Conservation (phyloP, 30 jellyfish, hydroid and myxozoan genomes). For the Catostylus mosaicus region DNA sequence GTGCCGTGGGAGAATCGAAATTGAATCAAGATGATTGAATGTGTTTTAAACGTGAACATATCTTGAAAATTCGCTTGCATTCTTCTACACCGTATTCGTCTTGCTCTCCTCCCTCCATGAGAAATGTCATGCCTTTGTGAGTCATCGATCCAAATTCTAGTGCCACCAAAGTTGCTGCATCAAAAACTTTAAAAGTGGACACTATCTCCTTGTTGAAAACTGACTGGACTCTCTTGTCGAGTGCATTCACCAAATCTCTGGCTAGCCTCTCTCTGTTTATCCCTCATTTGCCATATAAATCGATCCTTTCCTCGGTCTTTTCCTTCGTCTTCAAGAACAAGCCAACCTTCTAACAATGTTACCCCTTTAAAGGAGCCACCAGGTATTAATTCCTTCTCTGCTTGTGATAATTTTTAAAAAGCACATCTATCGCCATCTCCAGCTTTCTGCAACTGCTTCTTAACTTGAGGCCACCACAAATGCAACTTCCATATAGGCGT, state of each 20-base stretch:
- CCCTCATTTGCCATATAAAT: background rate
- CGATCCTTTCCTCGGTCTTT: background rate
- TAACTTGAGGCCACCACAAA: constrained; percentile 48
- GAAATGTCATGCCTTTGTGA: background rate
- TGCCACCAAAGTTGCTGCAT: constrained; percentile 52
- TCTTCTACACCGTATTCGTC: constrained; percentile 49
- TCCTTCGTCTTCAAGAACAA: background rate
- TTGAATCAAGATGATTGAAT: constrained; percentile 13
- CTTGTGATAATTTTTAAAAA: background rate
- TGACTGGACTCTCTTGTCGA: no score
- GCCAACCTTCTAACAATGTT: background rate
- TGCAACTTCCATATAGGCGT: constrained; percentile 32
- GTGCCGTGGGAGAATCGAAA: no score
- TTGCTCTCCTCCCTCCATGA: constrained; percentile 10
- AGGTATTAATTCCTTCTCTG: background rate
- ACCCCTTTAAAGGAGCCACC: constrained; percentile 29
- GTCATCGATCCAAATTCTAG: constrained; percentile 33
- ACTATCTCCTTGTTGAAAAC: no score
- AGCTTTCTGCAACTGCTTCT: constrained; percentile 12
- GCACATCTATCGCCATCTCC: constrained; percentile 19
- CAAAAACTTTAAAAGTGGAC: constrained; percentile 36
- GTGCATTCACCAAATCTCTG: no score
- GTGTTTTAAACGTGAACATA: constrained; percentile 4
- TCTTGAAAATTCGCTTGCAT: constrained; percentile 19
- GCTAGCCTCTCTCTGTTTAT: no score